Percentiles rank a stretch among this genome's conserved stretches.
Evolutionary conservation across 1,140 invertebrate genomes (phyloP).

Genomic region (Sarcophaga peregrina): DNA sequence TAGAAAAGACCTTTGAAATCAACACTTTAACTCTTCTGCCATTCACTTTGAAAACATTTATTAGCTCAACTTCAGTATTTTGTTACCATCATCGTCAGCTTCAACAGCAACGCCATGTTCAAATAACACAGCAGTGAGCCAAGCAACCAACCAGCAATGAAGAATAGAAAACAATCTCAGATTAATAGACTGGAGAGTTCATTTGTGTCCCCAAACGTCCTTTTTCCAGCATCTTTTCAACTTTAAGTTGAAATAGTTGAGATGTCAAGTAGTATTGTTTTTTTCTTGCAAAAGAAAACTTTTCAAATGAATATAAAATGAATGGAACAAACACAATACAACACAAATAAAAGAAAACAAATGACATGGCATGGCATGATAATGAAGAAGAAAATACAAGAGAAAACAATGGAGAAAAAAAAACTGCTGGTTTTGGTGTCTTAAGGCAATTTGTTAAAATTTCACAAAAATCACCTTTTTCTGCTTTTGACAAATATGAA

Average conservation of each 20-base stretch:
- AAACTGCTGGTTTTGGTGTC: slow-evolving; percentile 11
- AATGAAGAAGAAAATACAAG: no score
- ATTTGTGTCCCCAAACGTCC: not conserved
- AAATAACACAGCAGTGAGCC: no score
- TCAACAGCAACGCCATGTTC: no score
- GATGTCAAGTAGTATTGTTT: slow-evolving; percentile 21
- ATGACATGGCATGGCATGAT: no score
- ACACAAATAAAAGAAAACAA: no score
- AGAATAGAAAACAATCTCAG: not conserved
- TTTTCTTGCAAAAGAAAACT: not conserved
- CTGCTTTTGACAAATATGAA: not conserved
- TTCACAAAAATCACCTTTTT: slow-evolving; percentile 19
- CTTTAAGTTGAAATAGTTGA: not conserved
- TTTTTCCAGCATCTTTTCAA: not conserved
- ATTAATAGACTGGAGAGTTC: slow-evolving; percentile 5
- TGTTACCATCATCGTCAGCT: not conserved
- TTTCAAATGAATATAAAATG: slow-evolving; percentile 4
- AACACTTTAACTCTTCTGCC: slow-evolving; percentile 3
- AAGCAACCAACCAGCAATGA: not conserved
- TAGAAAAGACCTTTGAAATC: not conserved
- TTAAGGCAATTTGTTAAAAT: slow-evolving; percentile 12
- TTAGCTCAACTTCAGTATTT: not conserved
- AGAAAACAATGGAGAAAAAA: not conserved
- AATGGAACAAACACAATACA: not conserved
- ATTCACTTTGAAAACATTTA: slow-evolving; percentile 14